phyloP scores from a whole-genome alignment of 1,140 invertebrate species.

The Drosophila nigromelanica region DNA sequence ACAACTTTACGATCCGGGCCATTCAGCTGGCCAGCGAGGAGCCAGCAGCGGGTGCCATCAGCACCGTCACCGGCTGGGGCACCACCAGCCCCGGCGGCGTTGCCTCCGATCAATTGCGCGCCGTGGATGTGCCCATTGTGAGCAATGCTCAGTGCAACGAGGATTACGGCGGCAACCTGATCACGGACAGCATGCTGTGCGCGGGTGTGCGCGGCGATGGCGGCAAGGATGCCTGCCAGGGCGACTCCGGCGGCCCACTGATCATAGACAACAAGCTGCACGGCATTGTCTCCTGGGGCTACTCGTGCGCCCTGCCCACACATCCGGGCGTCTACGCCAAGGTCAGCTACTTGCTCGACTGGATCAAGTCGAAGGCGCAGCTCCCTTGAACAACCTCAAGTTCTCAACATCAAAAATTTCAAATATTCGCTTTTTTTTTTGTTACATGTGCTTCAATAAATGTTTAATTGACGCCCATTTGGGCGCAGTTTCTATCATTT shows the following conservation, averaged over 20 bases:
- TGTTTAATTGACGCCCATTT: constrained; percentile 10
- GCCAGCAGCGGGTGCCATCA: constrained; percentile 34
- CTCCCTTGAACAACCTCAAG: not conserved
- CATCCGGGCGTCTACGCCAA: constrained; percentile 89
- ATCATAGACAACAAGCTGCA: constrained; percentile 79
- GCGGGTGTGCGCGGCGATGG: constrained; percentile 84
- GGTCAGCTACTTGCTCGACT: constrained; percentile 85
- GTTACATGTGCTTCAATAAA: constrained; percentile 46
- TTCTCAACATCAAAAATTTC: too few relatives aligned
- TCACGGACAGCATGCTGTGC: constrained; percentile 86
- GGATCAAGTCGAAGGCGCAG: constrained; percentile 59
- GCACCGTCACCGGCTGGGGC: constrained; percentile 84
- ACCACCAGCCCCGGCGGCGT: constrained; percentile 48
- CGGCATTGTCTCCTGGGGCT: constrained; percentile 89
- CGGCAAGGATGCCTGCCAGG: constrained; percentile 85
- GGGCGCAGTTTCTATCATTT: not conserved
- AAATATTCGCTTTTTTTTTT: not conserved
- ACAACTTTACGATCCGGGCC: constrained; percentile 69
- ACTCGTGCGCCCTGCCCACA: constrained; percentile 86
- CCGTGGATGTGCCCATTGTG: constrained; percentile 70
- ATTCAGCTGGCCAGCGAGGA: constrained; percentile 33
- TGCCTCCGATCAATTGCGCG: constrained; percentile 53
- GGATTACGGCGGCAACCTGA: constrained; percentile 53
- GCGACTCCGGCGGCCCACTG: constrained; percentile 84
- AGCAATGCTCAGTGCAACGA: constrained; percentile 55